phyloP scores from a whole-genome alignment of 1,140 invertebrate species.

The Zaprionus lachaisei region DNA sequence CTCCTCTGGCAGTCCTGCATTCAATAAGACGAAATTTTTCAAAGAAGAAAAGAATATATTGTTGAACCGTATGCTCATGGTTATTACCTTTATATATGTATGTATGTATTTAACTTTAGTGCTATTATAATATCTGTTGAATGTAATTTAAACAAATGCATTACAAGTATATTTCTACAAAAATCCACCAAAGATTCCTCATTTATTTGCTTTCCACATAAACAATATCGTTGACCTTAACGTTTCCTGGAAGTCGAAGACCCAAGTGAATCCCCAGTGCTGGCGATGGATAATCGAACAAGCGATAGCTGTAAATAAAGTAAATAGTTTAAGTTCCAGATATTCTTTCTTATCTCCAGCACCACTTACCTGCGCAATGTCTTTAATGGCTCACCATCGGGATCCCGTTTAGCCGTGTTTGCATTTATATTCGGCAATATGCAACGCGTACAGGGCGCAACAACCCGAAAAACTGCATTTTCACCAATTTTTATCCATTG shows the following conservation, averaged over 20 bases:
- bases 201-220: slow-evolving; percentile 68
- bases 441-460: slow-evolving; percentile 85
- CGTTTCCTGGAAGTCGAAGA: slow-evolving; percentile 58
- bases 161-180: slow-evolving; percentile 48
- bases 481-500: slow-evolving; percentile 84
- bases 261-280: slow-evolving; percentile 80
- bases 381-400: slow-evolving; percentile 86
- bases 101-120: slow-evolving; percentile 65
- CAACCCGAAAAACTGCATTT: slow-evolving; percentile 77
- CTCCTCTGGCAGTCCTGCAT: slow-evolving; percentile 91
- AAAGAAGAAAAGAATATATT: slow-evolving; percentile 19
- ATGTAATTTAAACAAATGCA: slow-evolving; percentile 70
- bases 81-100: slow-evolving; percentile 53
- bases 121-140: slow-evolving; percentile 70
- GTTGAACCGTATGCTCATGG: slow-evolving; percentile 36
- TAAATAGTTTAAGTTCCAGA: background rate
- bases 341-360: background rate
- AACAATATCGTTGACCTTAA: slow-evolving; percentile 71
- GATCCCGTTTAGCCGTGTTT: slow-evolving; percentile 85
- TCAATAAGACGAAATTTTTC: slow-evolving; percentile 12
- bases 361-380: slow-evolving; percentile 83
- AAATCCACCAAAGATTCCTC: background rate
- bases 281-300: slow-evolving; percentile 65
- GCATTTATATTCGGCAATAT: slow-evolving; percentile 87
- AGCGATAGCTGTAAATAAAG: slow-evolving; percentile 63